Percentiles rank a stretch among this genome's conserved stretches.
phyloP scores from a whole-genome alignment of 53 echinoderm and acorn worm genomes.

The Crossaster papposus region DNA sequence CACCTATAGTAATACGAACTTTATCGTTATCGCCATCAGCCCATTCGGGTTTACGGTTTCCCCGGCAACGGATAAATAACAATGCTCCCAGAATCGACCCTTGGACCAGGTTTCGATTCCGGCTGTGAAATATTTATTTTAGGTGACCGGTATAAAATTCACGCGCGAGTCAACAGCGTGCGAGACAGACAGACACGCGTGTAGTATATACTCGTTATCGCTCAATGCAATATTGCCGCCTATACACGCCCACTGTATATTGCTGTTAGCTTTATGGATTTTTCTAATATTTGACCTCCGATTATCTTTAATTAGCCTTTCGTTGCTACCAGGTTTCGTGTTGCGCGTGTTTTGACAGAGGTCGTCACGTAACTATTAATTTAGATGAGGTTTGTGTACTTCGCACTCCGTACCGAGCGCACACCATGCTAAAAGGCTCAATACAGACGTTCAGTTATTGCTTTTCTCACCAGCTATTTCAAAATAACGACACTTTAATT shows the following conservation, averaged over 20 bases:
- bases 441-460: too few relatives aligned
- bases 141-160: not conserved
- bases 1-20: not conserved
- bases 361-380: too few relatives aligned
- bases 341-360: not conserved
- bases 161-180: not conserved
- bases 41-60: not conserved
- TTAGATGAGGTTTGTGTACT: too few relatives aligned
- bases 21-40: conserved; percentile 11
- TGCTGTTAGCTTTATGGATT: not conserved
- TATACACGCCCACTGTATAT: not conserved
- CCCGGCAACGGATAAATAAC: not conserved
- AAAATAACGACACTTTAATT: too few relatives aligned
- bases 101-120: not conserved
- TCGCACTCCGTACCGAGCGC: too few relatives aligned
- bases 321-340: not conserved
- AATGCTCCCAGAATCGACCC: not conserved
- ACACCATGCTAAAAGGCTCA: too few relatives aligned
- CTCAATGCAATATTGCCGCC: not conserved
- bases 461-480: too few relatives aligned
- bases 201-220: not conserved
- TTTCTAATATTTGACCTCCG: not conserved
- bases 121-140: not conserved
- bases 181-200: not conserved
- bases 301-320: not conserved